Conservation (phyloP, 2,113 vertebrate species). For the Sterrhoptilus dennistouni region DNA sequence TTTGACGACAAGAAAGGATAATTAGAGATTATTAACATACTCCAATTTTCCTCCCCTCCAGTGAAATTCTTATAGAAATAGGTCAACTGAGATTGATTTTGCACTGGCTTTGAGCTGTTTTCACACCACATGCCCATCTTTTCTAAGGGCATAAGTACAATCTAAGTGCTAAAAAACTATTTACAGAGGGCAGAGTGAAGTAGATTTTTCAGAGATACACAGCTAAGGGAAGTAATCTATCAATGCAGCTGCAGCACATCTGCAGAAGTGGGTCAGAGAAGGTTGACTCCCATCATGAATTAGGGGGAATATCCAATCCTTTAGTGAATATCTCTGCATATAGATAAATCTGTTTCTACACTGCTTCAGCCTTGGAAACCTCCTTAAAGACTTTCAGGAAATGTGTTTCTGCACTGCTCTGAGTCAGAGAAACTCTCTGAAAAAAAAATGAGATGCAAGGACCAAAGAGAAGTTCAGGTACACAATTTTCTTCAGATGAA, state of each 20-base stretch:
- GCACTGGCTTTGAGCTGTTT: neutral
- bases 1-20: neutral
- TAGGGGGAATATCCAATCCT: neutral
- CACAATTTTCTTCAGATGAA: neutral
- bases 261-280: neutral
- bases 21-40: constrained; percentile 44
- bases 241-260: neutral
- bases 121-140: neutral
- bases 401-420: neutral
- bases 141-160: constrained; percentile 10
- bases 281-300: neutral
- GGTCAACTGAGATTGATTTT: constrained; percentile 16
- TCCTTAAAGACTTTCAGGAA: neutral
- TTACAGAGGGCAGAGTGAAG: neutral
- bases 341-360: neutral
- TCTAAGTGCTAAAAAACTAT: neutral
- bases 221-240: neutral
- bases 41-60: neutral
- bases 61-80: constrained; percentile 31
- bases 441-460: neutral
- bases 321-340: neutral
- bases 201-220: neutral
- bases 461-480: neutral
- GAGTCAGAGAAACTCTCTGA: neutral
- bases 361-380: neutral